Conservation (phyloP, 2,888 invertebrate genomes). For the Lysandra coridon region DNA sequence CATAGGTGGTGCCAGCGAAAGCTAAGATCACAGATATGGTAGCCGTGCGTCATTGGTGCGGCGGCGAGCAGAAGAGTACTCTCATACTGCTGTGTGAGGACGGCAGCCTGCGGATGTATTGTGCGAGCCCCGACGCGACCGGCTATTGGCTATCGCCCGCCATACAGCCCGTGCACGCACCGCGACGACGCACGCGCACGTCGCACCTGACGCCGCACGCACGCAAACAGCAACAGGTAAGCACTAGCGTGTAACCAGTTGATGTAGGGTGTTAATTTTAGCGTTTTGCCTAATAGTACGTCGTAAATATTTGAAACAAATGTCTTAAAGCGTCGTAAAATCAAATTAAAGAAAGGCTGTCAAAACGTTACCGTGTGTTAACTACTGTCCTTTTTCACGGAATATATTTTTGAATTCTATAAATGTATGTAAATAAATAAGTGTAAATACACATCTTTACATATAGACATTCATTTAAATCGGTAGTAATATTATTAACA, state of each 20-base stretch:
- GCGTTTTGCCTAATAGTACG: too few relatives aligned
- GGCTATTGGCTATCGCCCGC: constrained; percentile 82
- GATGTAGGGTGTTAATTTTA: too few relatives aligned
- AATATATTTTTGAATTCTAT: neutral
- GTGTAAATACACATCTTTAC: neutral
- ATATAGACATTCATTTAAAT: too few relatives aligned
- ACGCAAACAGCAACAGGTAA: constrained; percentile 48
- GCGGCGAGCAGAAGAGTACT: constrained; percentile 92
- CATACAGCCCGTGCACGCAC: constrained; percentile 75
- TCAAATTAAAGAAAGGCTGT: neutral
- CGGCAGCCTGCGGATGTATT: constrained; percentile 96
- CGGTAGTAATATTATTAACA: too few relatives aligned
- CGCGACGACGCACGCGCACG: constrained; percentile 57
- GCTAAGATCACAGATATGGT: constrained; percentile 98
- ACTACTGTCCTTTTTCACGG: neutral
- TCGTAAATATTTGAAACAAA: too few relatives aligned
- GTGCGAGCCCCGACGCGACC: constrained; percentile 92
- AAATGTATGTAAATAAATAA: neutral
- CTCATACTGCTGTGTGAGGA: constrained; percentile 97
- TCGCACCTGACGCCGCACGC: constrained; percentile 56
- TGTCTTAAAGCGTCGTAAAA: too few relatives aligned
- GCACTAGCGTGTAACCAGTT: neutral
- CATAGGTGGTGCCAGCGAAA: constrained; percentile 87
- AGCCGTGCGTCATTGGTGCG: constrained; percentile 92
- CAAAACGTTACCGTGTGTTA: neutral